Conservation (phyloP, 1,140 invertebrate genomes). For the Centruroides vittatus region DNA sequence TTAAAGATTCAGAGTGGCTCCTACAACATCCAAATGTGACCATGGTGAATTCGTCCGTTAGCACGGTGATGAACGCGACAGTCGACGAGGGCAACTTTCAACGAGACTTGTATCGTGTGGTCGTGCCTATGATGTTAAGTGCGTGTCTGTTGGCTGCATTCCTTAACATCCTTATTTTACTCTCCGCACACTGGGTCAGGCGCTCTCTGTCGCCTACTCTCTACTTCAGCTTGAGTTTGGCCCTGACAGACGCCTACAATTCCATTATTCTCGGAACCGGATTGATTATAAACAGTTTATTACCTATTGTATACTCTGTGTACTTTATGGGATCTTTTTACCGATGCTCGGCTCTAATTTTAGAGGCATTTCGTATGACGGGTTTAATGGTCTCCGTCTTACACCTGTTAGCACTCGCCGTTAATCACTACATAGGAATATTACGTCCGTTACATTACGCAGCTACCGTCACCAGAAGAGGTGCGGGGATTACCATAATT, state of each 20-base stretch:
- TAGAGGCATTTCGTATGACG: slow-evolving; percentile 39
- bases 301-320: slow-evolving; percentile 24
- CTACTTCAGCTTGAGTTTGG: slow-evolving; percentile 43
- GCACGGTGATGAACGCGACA: too few relatives aligned
- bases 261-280: slow-evolving; percentile 36
- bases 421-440: slow-evolving; percentile 52
- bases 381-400: slow-evolving; percentile 43
- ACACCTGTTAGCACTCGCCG: slow-evolving; percentile 46
- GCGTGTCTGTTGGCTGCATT: slow-evolving; percentile 35
- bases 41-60: too few relatives aligned
- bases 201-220: slow-evolving; percentile 40
- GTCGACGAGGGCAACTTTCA: not conserved
- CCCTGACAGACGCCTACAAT: slow-evolving; percentile 41
- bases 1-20: too few relatives aligned
- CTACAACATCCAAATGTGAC: too few relatives aligned
- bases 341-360: slow-evolving; percentile 26
- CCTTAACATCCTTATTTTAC: slow-evolving; percentile 37
- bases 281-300: slow-evolving; percentile 38
- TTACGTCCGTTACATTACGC: slow-evolving; percentile 44
- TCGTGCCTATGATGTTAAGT: slow-evolving; percentile 28
- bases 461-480: slow-evolving; percentile 23
- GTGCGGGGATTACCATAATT: slow-evolving; percentile 29
- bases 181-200: slow-evolving; percentile 37
- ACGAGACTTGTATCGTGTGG: slow-evolving; percentile 18
- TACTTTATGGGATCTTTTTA: slow-evolving; percentile 7